These are phyloP conservation scores for Macrobrachium rosenbergii DNA, from an alignment of 1,140 invertebrate genomes.

Conservation along the genomic window DNA sequence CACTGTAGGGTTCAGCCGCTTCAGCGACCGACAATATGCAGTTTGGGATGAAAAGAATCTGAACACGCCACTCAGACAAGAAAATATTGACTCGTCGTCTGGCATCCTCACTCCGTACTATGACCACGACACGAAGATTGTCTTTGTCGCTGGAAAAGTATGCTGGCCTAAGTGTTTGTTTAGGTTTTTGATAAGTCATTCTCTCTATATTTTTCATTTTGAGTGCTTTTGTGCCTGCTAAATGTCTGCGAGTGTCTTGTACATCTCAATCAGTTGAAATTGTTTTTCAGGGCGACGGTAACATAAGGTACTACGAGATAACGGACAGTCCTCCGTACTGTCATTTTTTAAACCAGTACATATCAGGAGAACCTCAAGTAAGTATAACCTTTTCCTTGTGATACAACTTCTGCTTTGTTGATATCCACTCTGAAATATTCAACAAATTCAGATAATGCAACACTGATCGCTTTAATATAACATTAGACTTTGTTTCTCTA, in stretches of 20 bases:
- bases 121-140: slow-evolving; percentile 91
- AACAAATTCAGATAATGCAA: neutral
- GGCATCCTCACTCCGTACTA: slow-evolving; percentile 94
- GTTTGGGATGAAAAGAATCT: slow-evolving; percentile 90
- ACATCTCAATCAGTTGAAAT: neutral
- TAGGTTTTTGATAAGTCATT: neutral
- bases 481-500: neutral
- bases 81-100: slow-evolving; percentile 91
- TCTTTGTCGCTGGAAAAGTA: slow-evolving; percentile 86
- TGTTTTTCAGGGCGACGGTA: slow-evolving; percentile 86
- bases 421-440: neutral
- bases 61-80: slow-evolving; percentile 80
- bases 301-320: slow-evolving; percentile 95
- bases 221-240: neutral
- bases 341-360: slow-evolving; percentile 91
- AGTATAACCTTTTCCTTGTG: neutral
- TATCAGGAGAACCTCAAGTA: slow-evolving; percentile 88
- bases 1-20: slow-evolving; percentile 91
- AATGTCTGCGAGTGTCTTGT: neutral
- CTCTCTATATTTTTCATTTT: neutral
- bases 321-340: slow-evolving; percentile 86
- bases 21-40: slow-evolving; percentile 89
- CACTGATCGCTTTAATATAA: neutral
- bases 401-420: neutral
- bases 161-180: slow-evolving; percentile 49